Base-by-base conservation (phyloP, 2,888 invertebrate genomes). In the Netelia fuscicornis region DNA sequence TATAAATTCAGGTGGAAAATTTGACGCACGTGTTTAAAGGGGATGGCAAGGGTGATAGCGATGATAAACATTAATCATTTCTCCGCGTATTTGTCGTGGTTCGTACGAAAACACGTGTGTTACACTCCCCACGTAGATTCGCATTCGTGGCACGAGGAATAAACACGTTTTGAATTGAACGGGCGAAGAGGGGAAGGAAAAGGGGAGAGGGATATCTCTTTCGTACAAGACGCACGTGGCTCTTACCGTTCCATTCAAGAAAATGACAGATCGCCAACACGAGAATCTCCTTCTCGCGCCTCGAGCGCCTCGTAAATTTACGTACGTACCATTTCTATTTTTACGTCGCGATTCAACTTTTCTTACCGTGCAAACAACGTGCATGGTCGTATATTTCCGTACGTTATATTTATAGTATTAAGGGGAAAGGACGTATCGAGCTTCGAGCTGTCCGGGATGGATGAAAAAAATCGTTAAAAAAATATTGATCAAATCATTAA, bases 191-290 rank as follows among this genome's bases (percentile, higher is more conserved):
- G 48, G 0, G 30, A 5, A 2, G 30, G 30, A 30, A 5, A 30
- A 30, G 30, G 30, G 30, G 30, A 30, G 3, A 0, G 30, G 30
- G 30, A 30, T 30, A 30, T 30, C 30, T 30, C 23, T 10, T 60
- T 60, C 58, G 20, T 11, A 20, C 23, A 11, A 60, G 23, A 20
- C 23, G 25, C 23, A 23, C 23, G 20, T 23, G 58, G 10, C 10
- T 11, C 10, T 17, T 17, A 23, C 20, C 20, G 11, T 20, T 60
- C 20, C 58, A 60, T 60, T 60, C 3, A 60, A 60, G 58, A 77
- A 77, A 17, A 77, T 68, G 77, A 77, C 67, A 42, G 25, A 77
- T 58, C n/a, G 67, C n/a, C 56, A 17, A 25, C 37, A 17, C 23
- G 67, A 17, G 65, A 56, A 56, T 30, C 48, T 48, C n/a, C 65